Conservation (phyloP, 2,113 vertebrate genomes). For the Reinhardtius hippoglossoides region DNA sequence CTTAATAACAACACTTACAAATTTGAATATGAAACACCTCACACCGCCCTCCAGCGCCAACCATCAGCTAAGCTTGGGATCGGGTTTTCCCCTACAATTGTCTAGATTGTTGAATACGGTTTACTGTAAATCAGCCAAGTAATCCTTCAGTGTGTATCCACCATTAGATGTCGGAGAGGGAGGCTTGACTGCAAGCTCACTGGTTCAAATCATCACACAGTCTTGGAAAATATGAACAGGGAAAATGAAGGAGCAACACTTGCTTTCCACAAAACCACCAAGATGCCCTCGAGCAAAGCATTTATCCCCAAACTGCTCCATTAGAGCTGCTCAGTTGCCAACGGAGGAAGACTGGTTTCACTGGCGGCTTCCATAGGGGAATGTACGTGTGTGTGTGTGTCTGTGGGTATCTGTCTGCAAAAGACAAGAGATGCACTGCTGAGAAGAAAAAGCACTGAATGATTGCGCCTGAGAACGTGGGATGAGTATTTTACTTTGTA, state of each 20-base stretch:
- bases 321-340: slow-evolving; percentile 51
- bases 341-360: slow-evolving; percentile 43
- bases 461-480: slow-evolving; percentile 5
- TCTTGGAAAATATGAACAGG: slow-evolving; percentile 73
- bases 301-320: slow-evolving; percentile 62
- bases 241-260: slow-evolving; percentile 63
- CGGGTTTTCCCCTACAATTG: slow-evolving; percentile 46
- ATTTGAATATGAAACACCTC: slow-evolving; percentile 26
- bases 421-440: too few species aligned
- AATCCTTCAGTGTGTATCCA: slow-evolving; percentile 46
- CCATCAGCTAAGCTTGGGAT: slow-evolving; percentile 49
- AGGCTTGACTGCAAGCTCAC: slow-evolving; percentile 44
- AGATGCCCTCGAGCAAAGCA: slow-evolving; percentile 64
- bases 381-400: slow-evolving; percentile 26
- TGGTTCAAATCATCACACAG: slow-evolving; percentile 60
- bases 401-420: slow-evolving; percentile 2
- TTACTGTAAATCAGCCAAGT: slow-evolving; percentile 56
- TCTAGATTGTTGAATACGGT: slow-evolving; percentile 49
- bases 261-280: slow-evolving; percentile 66
- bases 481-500: slow-evolving; percentile 13
- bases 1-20: background rate
- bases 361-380: slow-evolving; percentile 33
- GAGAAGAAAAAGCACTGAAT: background rate
- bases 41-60: slow-evolving; percentile 21
- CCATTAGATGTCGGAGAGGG: slow-evolving; percentile 42